phyloP scores from a whole-genome alignment of 1,140 invertebrate genomes.

The Microvelia longipes region DNA sequence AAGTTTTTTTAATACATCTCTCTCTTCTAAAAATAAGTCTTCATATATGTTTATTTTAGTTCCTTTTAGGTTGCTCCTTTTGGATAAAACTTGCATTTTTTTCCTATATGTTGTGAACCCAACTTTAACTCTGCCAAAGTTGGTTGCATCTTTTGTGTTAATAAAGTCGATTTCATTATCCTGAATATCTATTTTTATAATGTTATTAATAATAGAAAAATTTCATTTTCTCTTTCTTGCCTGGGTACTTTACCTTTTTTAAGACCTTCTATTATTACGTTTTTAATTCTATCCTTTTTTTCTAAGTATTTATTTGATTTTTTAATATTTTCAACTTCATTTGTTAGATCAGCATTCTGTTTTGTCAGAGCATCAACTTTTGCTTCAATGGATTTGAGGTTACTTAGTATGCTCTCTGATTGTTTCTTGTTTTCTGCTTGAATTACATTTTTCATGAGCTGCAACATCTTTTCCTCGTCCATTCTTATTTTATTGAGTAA shows the following conservation, averaged over 20 bases:
- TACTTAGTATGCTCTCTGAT: not conserved
- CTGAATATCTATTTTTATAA: not conserved
- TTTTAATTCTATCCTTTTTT: not conserved
- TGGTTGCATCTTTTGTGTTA: not conserved
- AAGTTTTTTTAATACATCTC: not conserved
- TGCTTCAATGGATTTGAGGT: not conserved
- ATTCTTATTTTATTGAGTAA: not conserved
- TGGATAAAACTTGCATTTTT: not conserved
- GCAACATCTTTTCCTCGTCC: not conserved
- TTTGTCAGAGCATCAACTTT: not conserved
- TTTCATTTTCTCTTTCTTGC: not conserved
- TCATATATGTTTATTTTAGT: not conserved
- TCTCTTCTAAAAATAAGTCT: not conserved
- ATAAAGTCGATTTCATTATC: not conserved
- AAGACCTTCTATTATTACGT: not conserved
- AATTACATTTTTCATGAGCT: not conserved
- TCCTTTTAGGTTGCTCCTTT: not conserved
- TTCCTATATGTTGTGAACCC: not conserved
- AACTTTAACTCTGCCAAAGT: not conserved
- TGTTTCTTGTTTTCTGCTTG: not conserved
- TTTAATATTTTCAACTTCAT: not conserved
- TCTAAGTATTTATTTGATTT: not conserved
- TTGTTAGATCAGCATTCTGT: not conserved
- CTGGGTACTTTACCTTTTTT: not conserved
- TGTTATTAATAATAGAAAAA: not conserved